Conservation (phyloP, 2,888 invertebrate genomes). For the Anoncus sp. region DNA sequence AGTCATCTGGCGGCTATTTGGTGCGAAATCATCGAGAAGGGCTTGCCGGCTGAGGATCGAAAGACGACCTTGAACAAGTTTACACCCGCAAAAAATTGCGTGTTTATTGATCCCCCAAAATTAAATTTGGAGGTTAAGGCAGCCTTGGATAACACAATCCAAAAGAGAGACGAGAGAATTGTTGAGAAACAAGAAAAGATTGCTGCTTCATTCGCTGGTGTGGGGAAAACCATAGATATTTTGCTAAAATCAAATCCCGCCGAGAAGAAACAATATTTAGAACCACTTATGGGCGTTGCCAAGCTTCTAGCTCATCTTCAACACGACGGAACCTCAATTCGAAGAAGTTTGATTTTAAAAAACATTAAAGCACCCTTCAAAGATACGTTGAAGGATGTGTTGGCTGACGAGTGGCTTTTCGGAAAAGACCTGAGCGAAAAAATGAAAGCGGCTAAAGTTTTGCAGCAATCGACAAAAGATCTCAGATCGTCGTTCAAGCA, state of each 20-base stretch:
- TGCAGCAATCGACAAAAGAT: constrained; percentile 22
- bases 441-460: constrained; percentile 5
- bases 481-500: neutral
- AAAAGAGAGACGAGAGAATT: constrained; percentile 55
- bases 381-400: constrained; percentile 20
- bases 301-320: constrained; percentile 32
- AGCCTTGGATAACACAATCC: constrained; percentile 33
- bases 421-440: constrained; percentile 7
- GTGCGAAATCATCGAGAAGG: constrained; percentile 53
- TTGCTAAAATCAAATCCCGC: constrained; percentile 12
- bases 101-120: constrained; percentile 54
- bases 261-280: neutral
- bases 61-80: constrained; percentile 45
- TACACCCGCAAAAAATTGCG: constrained; percentile 48
- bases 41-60: constrained; percentile 48
- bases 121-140: constrained; percentile 56
- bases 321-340: constrained; percentile 21
- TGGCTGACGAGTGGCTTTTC: constrained; percentile 15
- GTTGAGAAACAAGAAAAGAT: constrained; percentile 48
- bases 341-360: constrained; percentile 38
- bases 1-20: constrained; percentile 29
- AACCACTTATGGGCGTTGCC: neutral
- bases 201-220: constrained; percentile 31
- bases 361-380: constrained; percentile 27
- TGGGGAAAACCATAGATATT: neutral